phyloP scores from a whole-genome alignment of 2,797 vertebrate genomes.

The Pelodytes ibericus region DNA sequence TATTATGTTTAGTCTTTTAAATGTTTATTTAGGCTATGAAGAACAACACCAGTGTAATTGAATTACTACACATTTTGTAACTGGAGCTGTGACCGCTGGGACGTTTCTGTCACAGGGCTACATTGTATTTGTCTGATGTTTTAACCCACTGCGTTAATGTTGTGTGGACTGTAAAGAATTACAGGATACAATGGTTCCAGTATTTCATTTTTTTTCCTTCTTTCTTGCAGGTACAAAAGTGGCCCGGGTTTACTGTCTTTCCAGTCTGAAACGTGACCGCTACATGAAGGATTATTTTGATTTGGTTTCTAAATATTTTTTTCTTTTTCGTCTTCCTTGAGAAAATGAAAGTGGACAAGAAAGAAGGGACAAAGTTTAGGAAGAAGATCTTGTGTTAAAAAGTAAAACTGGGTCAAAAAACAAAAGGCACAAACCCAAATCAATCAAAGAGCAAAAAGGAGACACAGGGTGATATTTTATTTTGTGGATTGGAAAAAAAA shows the following conservation, averaged over 20 bases:
- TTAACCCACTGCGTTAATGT: not conserved
- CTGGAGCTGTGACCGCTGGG: constrained; percentile 35
- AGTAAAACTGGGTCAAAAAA: constrained; percentile 59
- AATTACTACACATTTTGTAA: constrained; percentile 53
- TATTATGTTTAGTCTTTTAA: constrained; percentile 59
- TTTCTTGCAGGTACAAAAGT: constrained; percentile 82
- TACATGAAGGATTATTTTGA: constrained; percentile 71
- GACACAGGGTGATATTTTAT: not conserved
- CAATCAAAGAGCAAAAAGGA: constrained; percentile 41
- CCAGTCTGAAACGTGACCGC: constrained; percentile 76
- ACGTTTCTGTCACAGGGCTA: constrained; percentile 34
- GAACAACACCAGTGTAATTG: constrained; percentile 53
- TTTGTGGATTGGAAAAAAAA: constrained; percentile 65
- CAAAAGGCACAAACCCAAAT: not conserved
- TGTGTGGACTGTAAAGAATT: not conserved
- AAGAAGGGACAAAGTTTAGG: constrained; percentile 73
- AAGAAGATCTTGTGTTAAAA: constrained; percentile 72
- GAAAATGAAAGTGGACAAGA: constrained; percentile 82
- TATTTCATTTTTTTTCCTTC: constrained; percentile 53
- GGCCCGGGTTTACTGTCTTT: constrained; percentile 78
- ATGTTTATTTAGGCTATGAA: constrained; percentile 58
- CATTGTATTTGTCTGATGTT: not conserved
- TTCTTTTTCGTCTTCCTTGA: constrained; percentile 70
- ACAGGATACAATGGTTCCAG: not conserved
- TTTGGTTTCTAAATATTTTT: constrained; percentile 1